Evolutionary conservation across 1,140 invertebrate species (phyloP).

Genomic region (Camponotus vicinus): DNA sequence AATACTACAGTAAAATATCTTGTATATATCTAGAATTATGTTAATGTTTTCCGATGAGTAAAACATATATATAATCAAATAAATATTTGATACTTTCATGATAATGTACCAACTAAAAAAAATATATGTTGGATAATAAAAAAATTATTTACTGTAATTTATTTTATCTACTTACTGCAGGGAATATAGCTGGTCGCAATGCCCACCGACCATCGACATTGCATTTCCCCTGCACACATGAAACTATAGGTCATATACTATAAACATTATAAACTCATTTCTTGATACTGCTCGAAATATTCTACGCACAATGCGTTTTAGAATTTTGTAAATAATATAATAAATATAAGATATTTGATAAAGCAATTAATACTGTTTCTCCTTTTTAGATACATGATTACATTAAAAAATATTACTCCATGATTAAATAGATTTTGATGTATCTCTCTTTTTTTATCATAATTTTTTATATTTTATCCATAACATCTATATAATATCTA

Average conservation of each 20-base stretch:
- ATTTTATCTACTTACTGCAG: conserved; percentile 85
- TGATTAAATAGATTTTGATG: background rate
- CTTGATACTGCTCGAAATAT: conserved; percentile 14
- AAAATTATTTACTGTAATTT: conserved; percentile 75
- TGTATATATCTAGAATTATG: background rate
- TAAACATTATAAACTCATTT: conserved; percentile 67
- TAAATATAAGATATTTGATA: conserved; percentile 22
- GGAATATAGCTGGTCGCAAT: conserved; percentile 87
- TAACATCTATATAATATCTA: background rate
- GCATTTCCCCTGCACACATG: conserved; percentile 86
- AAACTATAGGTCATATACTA: conserved; percentile 83
- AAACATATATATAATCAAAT: background rate
- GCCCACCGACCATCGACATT: conserved; percentile 85
- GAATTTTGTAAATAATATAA: conserved; percentile 19
- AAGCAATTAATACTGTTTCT: conserved; percentile 46
- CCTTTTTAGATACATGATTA: conserved; percentile 14
- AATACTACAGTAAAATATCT: background rate
- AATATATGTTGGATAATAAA: conserved; percentile 55
- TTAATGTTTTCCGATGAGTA: background rate
- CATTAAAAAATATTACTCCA: background rate
- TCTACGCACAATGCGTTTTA: background rate
- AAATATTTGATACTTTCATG: background rate
- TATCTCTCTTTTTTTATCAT: background rate
- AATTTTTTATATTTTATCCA: background rate
- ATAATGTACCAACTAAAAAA: conserved; percentile 16